These are phyloP conservation scores for Pelvicachromis taeniatus DNA, from an alignment of 2,113 vertebrate genomes.

Conservation along the genomic window DNA sequence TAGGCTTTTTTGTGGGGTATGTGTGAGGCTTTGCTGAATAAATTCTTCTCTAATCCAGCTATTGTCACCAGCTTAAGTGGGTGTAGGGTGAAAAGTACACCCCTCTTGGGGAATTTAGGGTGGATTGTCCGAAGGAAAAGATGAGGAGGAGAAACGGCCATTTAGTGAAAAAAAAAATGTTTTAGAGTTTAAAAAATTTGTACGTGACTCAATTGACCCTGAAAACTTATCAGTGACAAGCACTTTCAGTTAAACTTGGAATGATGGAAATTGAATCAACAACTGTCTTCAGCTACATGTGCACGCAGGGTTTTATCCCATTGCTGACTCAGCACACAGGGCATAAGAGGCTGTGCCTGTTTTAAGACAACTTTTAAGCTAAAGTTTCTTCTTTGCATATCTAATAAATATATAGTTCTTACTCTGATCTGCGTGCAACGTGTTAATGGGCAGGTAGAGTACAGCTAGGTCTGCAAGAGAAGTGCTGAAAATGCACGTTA, in stretches of 20 bases:
- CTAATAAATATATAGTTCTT: no score
- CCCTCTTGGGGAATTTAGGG: conserved; percentile 76
- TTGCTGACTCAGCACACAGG: background rate
- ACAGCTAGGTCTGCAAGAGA: background rate
- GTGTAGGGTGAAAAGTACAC: conserved; percentile 92
- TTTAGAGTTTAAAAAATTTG: conserved; percentile 78
- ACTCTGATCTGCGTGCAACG: background rate
- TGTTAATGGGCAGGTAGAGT: background rate
- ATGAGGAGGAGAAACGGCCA: conserved; percentile 73
- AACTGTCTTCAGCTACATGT: background rate
- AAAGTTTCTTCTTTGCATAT: background rate
- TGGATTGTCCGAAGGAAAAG: conserved; percentile 79
- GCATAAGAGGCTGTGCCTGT: background rate
- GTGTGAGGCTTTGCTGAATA: conserved; percentile 84
- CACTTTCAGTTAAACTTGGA: conserved; percentile 3
- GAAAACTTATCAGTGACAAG: conserved; percentile 68
- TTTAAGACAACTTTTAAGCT: background rate
- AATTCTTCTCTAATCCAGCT: conserved; percentile 97
- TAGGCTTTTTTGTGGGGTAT: conserved; percentile 76
- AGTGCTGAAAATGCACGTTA: background rate
- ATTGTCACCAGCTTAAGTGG: conserved; percentile 97
- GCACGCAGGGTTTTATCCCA: background rate
- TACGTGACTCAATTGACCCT: conserved; percentile 81
- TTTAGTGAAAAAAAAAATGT: conserved; percentile 62
- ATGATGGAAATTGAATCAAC: conserved; percentile 16